phyloP scores from a whole-genome alignment of 2,797 vertebrate species.

The Emydoidea blandingii region DNA sequence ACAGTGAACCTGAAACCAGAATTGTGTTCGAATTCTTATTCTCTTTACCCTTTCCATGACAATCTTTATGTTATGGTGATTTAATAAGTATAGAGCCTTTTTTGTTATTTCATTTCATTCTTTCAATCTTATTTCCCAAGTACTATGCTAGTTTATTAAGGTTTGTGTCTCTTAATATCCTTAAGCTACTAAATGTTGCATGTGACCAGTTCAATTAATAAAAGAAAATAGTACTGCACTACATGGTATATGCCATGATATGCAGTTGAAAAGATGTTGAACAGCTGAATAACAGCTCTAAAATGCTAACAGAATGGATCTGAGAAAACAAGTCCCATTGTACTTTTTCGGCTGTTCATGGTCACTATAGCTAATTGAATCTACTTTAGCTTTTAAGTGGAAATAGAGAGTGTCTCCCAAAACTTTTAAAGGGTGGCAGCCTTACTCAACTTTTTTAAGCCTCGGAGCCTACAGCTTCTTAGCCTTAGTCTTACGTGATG shows the following conservation, averaged over 20 bases:
- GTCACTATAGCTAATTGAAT: not conserved
- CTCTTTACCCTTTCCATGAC: not conserved
- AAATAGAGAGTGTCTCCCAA: not conserved
- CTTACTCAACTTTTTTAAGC: not conserved
- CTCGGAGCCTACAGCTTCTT: not conserved
- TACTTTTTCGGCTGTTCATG: not conserved
- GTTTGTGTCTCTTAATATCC: not conserved
- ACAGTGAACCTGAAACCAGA: not conserved
- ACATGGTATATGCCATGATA: not conserved
- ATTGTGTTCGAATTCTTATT: not conserved
- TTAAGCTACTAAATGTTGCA: not conserved
- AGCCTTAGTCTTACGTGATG: accelerated
- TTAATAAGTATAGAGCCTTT: not conserved
- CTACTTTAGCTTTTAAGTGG: not conserved
- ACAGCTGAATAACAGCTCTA: not conserved
- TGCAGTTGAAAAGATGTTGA: not conserved
- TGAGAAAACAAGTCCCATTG: not conserved
- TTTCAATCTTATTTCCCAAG: not conserved
- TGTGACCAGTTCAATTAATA: not conserved
- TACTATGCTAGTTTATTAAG: not conserved
- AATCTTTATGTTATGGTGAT: not conserved
- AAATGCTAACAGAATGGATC: accelerated
- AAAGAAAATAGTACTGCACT: not conserved
- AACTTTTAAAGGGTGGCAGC: not conserved
- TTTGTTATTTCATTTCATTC: not conserved